Evolutionary conservation across 2,113 vertebrate genomes (phyloP), one percentile per base, ranked within the genome.

Genomic region (Falco punctatus): DNA sequence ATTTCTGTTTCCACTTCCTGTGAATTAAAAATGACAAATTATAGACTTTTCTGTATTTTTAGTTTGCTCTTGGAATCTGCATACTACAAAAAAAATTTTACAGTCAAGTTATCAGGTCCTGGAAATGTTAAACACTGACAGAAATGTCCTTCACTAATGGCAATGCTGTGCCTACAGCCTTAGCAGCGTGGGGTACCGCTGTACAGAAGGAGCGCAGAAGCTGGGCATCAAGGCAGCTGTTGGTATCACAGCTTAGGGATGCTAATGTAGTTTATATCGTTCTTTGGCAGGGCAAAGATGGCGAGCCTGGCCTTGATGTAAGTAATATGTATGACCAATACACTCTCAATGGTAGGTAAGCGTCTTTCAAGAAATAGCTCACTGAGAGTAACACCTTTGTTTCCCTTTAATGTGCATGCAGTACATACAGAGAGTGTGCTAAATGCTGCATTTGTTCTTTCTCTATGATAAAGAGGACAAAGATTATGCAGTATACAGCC

Each of bases 241-340:
- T 44, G 13, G 19, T 81, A 26, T 23, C 93, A 35, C 77, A 94
- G 82, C 28, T 55, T 67, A 95, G 90, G 84, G 86, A 88, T 33
- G 18, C 96, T 98, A 98, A 98, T 69, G 44, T 66, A 97, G 94
- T 88, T 94, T 88, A 69, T 98, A 27, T 98, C 97, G 95, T 98
- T 98, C 97, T 92, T 98, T 98, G 97, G 84, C 98, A 99, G 99
- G 99, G 99, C 93, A 98, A 99, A 93, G 98, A 99, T 94, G 99
- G 99, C 94, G 99, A 99, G 92, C 99, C 99, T 97, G 99, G 99
- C 97, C 97, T 99, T 95, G 99, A 99, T 97, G 99, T 99, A 98
- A 99, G 99, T 99, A 97, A 89, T 73, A 46, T 62, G 8, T 95
- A 72, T 86, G 85, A 83, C 82, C 82, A 95, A 46, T 96, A 89